Evolutionary conservation across 2,113 vertebrate species (phyloP).

Genomic region (Upupa epops): DNA sequence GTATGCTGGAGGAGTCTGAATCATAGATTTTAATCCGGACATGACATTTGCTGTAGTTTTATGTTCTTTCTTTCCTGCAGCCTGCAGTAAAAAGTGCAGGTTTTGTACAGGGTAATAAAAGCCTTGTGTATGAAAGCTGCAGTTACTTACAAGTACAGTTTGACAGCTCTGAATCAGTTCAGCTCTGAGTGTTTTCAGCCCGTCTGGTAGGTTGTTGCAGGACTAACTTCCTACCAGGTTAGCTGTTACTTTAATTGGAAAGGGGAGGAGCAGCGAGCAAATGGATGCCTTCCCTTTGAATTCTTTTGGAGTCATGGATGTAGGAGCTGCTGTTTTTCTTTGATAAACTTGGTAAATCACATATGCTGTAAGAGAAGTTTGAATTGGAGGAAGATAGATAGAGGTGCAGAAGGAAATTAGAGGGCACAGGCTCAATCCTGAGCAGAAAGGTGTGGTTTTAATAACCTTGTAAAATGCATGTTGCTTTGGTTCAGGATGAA

Average conservation of each 20-base stretch:
- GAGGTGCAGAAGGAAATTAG: slow-evolving; percentile 51
- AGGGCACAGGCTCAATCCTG: slow-evolving; percentile 25
- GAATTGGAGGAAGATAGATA: slow-evolving; percentile 59
- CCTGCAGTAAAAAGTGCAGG: neutral
- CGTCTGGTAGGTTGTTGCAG: neutral
- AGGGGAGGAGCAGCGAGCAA: neutral
- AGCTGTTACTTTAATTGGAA: neutral
- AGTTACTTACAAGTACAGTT: neutral
- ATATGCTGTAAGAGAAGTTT: slow-evolving; percentile 19
- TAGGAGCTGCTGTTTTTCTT: slow-evolving; percentile 17
- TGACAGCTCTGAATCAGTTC: neutral
- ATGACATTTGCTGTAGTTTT: neutral
- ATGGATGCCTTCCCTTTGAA: neutral
- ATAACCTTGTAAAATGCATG: neutral
- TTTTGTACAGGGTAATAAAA: neutral
- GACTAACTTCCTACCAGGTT: neutral
- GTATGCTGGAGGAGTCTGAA: neutral
- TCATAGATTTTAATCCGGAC: neutral
- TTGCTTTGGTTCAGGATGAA: neutral
- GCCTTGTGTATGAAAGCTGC: neutral
- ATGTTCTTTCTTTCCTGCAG: neutral
- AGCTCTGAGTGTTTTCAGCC: neutral
- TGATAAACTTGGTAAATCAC: slow-evolving; percentile 52
- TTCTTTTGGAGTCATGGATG: neutral
- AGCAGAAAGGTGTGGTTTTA: slow-evolving; percentile 30